Conservation (phyloP, 2,113 vertebrate genomes). For the Mus spicilegus region DNA sequence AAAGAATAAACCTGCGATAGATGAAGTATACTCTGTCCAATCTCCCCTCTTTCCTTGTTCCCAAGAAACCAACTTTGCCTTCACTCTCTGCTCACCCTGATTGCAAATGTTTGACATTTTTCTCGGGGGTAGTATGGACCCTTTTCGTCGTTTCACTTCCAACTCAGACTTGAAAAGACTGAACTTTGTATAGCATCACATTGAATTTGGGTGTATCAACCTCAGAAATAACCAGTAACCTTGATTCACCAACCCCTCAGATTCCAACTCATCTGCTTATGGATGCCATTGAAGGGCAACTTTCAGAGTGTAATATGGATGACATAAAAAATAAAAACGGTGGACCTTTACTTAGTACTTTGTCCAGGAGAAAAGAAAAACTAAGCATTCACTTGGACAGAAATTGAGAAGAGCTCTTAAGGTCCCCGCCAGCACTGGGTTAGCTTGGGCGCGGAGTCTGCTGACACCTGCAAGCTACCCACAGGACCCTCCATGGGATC, state of each 20-base stretch:
- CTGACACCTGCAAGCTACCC: too few relatives aligned
- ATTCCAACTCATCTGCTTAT: not conserved
- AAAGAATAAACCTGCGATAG: constrained; percentile 14
- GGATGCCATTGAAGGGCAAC: not conserved
- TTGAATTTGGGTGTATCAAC: not conserved
- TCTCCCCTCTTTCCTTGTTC: not conserved
- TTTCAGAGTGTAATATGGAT: not conserved
- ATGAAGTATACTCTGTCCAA: not conserved
- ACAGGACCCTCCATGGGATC: too few relatives aligned
- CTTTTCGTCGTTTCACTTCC: not conserved
- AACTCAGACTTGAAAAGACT: not conserved
- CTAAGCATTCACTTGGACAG: not conserved
- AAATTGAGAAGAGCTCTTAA: not conserved
- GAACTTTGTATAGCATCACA: fast-evolving
- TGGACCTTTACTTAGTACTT: not conserved
- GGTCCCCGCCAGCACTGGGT: too few relatives aligned
- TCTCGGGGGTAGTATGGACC: not conserved
- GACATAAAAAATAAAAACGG: not conserved
- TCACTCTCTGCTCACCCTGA: not conserved
- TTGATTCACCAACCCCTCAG: not conserved
- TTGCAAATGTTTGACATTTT: not conserved
- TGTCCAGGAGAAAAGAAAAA: not conserved
- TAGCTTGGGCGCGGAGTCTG: too few relatives aligned
- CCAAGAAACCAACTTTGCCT: not conserved
- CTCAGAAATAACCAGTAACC: constrained; percentile 25